These are phyloP conservation scores for Crenichthys baileyi DNA, from an alignment of 2,797 vertebrate genomes.

Conservation along the genomic window DNA sequence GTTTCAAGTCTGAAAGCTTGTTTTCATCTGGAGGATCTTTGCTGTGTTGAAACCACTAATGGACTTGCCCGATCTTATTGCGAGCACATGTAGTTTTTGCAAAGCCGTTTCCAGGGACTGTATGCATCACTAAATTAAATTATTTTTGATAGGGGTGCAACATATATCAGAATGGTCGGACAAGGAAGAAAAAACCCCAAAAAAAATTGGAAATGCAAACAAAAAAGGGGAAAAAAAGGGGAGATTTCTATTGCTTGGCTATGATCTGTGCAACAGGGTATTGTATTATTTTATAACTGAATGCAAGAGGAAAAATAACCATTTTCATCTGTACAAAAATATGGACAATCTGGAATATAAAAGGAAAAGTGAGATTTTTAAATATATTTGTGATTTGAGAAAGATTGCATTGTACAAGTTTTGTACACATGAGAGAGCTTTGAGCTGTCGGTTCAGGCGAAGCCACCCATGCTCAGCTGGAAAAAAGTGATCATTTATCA, in stretches of 20 bases:
- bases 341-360: not conserved
- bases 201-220: conserved; percentile 60
- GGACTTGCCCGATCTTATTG: conserved; percentile 58
- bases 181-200: conserved; percentile 38
- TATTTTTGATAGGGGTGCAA: conserved; percentile 51
- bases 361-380: not conserved
- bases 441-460: conserved; percentile 73
- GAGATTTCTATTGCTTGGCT: conserved; percentile 13
- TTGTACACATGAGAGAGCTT: conserved; percentile 59
- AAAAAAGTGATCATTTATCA: conserved; percentile 87
- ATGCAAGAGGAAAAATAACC: not conserved
- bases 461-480: conserved; percentile 82
- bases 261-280: conserved; percentile 1
- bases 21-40: conserved; percentile 61
- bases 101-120: conserved; percentile 52
- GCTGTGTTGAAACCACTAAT: conserved; percentile 65
- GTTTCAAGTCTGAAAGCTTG: conserved; percentile 52
- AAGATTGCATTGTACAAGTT: not conserved
- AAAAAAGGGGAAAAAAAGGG: conserved; percentile 35
- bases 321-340: not conserved
- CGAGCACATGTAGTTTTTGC: conserved; percentile 49
- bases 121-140: conserved; percentile 57
- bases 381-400: not conserved
- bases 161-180: conserved; percentile 46
- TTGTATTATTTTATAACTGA: not conserved